phyloP scores from a whole-genome alignment of 2,888 invertebrate genomes.

The Zygogramma bicolorata region DNA sequence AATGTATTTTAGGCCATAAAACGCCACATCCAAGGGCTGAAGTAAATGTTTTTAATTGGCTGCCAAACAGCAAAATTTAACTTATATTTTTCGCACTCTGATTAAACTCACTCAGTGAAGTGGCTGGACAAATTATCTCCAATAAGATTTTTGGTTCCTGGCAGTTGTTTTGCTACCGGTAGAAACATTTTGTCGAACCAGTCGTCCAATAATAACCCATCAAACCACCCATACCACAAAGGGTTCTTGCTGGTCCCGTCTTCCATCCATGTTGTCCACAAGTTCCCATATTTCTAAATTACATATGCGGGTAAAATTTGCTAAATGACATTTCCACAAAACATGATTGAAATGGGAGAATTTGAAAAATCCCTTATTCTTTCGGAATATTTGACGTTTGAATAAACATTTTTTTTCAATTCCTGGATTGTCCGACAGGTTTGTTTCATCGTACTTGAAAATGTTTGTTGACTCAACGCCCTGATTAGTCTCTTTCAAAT shows the following conservation, averaged over 20 bases:
- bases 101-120: background rate
- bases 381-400: no score
- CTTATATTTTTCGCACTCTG: background rate
- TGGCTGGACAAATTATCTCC: conserved; percentile 13
- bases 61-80: background rate
- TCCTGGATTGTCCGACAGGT: no score
- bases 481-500: no score
- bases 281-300: conserved; percentile 44
- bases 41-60: background rate
- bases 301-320: no score
- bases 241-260: background rate
- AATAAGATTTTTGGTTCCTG: conserved; percentile 26
- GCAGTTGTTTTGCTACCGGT: conserved; percentile 8
- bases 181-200: conserved; percentile 5
- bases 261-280: conserved; percentile 19
- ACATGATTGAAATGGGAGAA: no score
- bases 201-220: background rate
- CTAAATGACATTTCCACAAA: no score
- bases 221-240: background rate
- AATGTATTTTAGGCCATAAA: background rate
- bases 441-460: no score
- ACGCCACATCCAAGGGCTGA: background rate
- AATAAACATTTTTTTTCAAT: no score
- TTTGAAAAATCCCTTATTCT: no score
- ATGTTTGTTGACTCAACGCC: no score